These are phyloP conservation scores for Hipposideros larvatus DNA, from an alignment of 2,797 vertebrate species.

Conservation along the genomic window DNA sequence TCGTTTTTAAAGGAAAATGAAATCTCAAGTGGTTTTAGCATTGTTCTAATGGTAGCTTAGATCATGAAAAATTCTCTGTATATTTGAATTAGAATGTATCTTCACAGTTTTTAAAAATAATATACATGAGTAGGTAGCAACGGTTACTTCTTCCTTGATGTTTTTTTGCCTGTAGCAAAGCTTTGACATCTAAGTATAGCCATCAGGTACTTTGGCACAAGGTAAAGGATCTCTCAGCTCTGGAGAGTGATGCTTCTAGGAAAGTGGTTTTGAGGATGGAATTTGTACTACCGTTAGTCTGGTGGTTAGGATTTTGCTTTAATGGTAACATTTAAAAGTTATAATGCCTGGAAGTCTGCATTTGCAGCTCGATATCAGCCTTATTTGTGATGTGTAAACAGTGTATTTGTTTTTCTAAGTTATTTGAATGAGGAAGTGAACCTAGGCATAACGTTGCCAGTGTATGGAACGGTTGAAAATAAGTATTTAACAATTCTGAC, in stretches of 20 bases:
- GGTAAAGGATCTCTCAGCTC: background rate
- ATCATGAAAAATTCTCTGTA: background rate
- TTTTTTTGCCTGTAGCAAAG: background rate
- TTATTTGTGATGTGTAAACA: background rate
- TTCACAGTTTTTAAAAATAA: background rate
- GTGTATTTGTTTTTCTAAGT: background rate
- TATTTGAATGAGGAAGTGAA: slow-evolving; percentile 55
- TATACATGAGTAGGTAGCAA: background rate
- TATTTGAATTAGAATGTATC: background rate
- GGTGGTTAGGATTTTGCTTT: slow-evolving; percentile 35
- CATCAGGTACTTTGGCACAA: background rate
- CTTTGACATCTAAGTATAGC: background rate
- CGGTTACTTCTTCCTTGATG: background rate
- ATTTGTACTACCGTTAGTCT: background rate
- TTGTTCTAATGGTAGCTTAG: background rate
- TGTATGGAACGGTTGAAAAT: slow-evolving; percentile 15
- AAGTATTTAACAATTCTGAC: slow-evolving; percentile 1
- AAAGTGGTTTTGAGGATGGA: slow-evolving; percentile 54
- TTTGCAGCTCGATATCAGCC: background rate
- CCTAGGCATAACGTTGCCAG: background rate
- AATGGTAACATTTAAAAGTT: background rate
- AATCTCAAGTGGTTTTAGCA: background rate
- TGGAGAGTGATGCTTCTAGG: background rate
- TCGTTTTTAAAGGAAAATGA: background rate
- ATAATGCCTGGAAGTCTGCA: background rate